Evolutionary conservation across 2,888 invertebrate genomes (phyloP), one percentile per base, ranked within the genome.

Genomic region (Synergus japonicus): DNA sequence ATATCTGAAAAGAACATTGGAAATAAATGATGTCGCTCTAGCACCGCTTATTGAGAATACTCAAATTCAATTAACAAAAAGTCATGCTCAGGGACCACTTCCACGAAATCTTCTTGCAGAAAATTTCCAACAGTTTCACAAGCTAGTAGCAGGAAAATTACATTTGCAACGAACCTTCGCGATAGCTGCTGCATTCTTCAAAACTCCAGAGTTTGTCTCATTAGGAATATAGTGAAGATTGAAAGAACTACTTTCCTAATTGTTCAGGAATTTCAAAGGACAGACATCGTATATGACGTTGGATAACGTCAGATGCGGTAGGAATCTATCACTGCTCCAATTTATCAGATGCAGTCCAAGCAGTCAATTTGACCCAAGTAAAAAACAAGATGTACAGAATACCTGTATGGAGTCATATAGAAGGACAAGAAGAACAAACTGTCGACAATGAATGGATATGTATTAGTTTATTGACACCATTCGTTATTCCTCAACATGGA

Each of bases 351-450:
- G 60, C 1, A 60, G 0, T 18, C 0, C 18, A 60, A n/a, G 18
- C 18, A 5, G 18, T 60, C 0, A 4, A n/a, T 60, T 18, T 60
- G 1, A 60, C 13, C 0, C 5, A 60, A 5, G 4, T 77, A 0
- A 41, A 77, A 2, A 10, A n/a, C 18, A 77, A 77, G 60, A 10
- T 37, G 2, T 77, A 77, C 44, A 9, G 12, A 43, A 77, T 77
- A 64, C 77, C 77, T 8, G 41, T 41, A 18, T 77, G 64, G 64
- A 77, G 43, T 18, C 1, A 77, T 41, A 4, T 29, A 0, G 77
- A 77, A 44, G 77, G 77, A 15, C 8, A 64, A 64, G 77, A 77
- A 64, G 77, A 77, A 15, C 63, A 22, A 9, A 13, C 43, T 2
- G n/a, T 77, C 8, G 13, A 60, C 0, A 77, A 77, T 54, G n/a